phyloP scores from a whole-genome alignment of 2,113 vertebrate genomes.

The Alectura lathami region DNA sequence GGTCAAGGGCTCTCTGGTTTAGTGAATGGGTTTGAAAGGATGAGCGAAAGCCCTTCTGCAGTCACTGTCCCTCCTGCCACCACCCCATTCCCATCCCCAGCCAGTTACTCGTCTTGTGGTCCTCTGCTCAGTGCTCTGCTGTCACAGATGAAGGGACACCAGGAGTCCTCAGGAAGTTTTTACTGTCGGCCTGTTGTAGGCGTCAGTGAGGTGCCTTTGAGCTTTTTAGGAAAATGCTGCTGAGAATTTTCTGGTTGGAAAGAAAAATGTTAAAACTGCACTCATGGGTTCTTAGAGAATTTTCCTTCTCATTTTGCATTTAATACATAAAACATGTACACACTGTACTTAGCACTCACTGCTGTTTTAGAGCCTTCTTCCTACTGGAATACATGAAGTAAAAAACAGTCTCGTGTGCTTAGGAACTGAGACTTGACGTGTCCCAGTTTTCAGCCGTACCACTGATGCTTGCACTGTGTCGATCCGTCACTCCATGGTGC shows the following conservation, averaged over 20 bases:
- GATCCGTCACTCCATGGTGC: neutral
- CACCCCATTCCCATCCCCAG: neutral
- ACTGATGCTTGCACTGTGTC: neutral
- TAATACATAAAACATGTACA: conserved; percentile 35
- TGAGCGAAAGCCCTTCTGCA: neutral
- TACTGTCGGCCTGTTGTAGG: neutral
- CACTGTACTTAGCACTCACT: neutral
- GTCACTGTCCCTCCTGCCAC: neutral
- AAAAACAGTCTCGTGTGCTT: neutral
- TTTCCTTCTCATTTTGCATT: conserved; percentile 26
- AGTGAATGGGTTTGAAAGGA: neutral
- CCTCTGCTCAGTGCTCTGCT: neutral
- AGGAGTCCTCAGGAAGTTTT: neutral
- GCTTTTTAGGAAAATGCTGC: neutral
- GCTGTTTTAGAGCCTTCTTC: neutral
- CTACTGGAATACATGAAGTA: neutral
- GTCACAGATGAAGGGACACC: neutral
- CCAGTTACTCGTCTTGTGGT: neutral
- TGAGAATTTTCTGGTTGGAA: neutral
- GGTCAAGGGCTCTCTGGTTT: neutral
- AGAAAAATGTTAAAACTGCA: neutral
- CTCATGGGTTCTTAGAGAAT: neutral
- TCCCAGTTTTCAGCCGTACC: neutral
- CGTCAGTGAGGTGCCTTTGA: neutral
- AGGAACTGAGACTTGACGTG: neutral